Percentiles rank a stretch among this genome's conserved stretches.
Evolutionary conservation across 2,888 invertebrate species (phyloP).

Genomic region (Aleiodes leptofemur): DNA sequence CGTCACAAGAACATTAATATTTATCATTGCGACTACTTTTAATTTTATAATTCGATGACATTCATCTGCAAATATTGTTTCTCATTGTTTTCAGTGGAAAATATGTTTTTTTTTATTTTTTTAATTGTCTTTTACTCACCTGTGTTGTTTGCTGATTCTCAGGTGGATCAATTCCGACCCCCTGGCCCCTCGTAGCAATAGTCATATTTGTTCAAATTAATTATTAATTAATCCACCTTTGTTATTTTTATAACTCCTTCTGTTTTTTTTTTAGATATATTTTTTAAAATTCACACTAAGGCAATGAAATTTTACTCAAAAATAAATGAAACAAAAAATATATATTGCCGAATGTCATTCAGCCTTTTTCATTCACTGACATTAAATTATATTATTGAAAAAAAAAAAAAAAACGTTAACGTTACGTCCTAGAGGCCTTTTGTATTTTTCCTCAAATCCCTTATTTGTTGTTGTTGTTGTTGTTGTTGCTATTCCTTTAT

Average conservation of each 20-base stretch:
- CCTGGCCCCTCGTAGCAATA: slow-evolving; percentile 81
- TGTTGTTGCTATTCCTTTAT: not conserved
- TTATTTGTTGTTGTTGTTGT: not conserved
- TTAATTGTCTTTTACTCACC: slow-evolving; percentile 21
- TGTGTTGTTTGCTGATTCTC: slow-evolving; percentile 74
- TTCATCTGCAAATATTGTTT: too few species aligned
- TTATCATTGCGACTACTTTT: not conserved
- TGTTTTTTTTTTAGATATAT: slow-evolving; percentile 54
- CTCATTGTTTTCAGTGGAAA: too few species aligned
- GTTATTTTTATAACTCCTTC: slow-evolving; percentile 3
- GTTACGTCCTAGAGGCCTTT: slow-evolving; percentile 72
- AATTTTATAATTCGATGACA: not conserved
- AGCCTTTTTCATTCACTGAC: slow-evolving; percentile 69
- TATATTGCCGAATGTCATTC: slow-evolving; percentile 68
- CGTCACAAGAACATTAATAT: slow-evolving; percentile 19
- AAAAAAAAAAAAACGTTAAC: slow-evolving; percentile 39
- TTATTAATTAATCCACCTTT: slow-evolving; percentile 37
- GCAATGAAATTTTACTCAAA: not conserved
- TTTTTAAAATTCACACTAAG: not conserved
- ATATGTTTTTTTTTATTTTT: not conserved
- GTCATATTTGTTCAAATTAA: slow-evolving; percentile 76
- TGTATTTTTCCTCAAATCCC: slow-evolving; percentile 50
- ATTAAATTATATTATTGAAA: slow-evolving; percentile 65
- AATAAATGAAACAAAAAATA: slow-evolving; percentile 47
- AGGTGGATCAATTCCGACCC: slow-evolving; percentile 78